Base-by-base conservation (phyloP, 2,113 vertebrate species). In the Machaerirhynchus nigripectus region DNA sequence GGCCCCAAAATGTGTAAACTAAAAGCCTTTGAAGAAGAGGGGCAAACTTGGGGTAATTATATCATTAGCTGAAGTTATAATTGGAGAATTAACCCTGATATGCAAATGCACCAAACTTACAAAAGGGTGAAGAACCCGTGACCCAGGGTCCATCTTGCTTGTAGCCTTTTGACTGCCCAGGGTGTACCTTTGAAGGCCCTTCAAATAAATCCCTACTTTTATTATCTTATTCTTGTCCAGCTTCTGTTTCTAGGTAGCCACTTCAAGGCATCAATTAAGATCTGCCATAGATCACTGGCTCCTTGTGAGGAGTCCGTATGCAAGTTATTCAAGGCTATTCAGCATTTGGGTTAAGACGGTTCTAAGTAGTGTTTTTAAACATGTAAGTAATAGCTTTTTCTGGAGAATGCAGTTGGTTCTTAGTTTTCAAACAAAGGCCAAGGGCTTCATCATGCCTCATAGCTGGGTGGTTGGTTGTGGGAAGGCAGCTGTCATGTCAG, bases 271-370 rank as follows among this genome's bases (percentile, higher is more conserved):
- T n/a, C 55, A 14, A 22, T 57, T 70, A 33, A 55, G 33, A 60
- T 28, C 16, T 93, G 33, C 42, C 35, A 27, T 13, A 23, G 10
- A 33, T 70, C 42, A 5, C 56, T 56, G 44, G 6, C 39, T 74
- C 40, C 44, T n/a, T 50, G 7, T 17, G 16, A 60, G 35, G 16
- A 0, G 0, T 30, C 26, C 4, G 0, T 11, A 9, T 10, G 5
- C 5, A 33, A 47, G 21, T 24, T 78, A 47, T 30, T 70, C 0
- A 7, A 24, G 33, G 42, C 12, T 73, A 19, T 84, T 59, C 40
- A 70, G 37, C 23, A 15, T 30, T 57, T 79, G 49, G 6, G 18
- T 56, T 84, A 71, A 85, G 70, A 53, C 0, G 1, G 15, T 35
- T 91, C 56, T 40, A 81, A 46, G 42, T 15, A 50, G n/a, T 55